Base-by-base conservation (phyloP, 1,140 invertebrate species). In the Ephestia elutella region DNA sequence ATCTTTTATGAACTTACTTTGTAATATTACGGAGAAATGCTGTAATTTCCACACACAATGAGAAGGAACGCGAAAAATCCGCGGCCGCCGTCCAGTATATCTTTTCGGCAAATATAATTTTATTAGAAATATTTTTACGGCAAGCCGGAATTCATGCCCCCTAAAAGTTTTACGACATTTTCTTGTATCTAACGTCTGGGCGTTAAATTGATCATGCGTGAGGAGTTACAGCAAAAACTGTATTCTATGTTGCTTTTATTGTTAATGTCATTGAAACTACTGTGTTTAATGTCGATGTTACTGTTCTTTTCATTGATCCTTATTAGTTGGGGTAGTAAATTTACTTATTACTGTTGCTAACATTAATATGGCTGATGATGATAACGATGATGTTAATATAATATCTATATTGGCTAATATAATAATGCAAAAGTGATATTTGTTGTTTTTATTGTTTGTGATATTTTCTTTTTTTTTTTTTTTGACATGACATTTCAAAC, bases 61-160 rank as follows among this genome's bases (percentile, higher is more conserved):
- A 25, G 50, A 21, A 48, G 38, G 60, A 62, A 62, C 54, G 49
- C 50, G 38, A 50, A 62, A 49, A 49, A 57, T 57, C 21, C 17
- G 11, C 38, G 8, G 9, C 18, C 59, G 54, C 17, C 44, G 53
- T 48, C 15, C 49, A 53, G 38, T 62, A 49, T 59, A 65, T 61
- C 56, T 61, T 55, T 61, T 61, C 53, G 30, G 56, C 35, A 50
- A 62, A 62, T 64, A 63, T 63, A 58, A 67, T 68, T 70, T 72
- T 72, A 72, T 70, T 73, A 65, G 61, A 64, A 62, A 66, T 65
- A 69, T 73, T 73, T 44, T 73, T 73, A 73, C 65, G 65, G 59
- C 62, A 48, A 59, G 61, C 48, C 62, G 66, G 65, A 64, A 72
- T 69, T 67, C 70, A 56, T 65, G 67, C 54, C 54, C 51, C 59